Evolutionary conservation across 1,140 invertebrate species (phyloP).

Genomic region (Leptinotarsa lineolata): DNA sequence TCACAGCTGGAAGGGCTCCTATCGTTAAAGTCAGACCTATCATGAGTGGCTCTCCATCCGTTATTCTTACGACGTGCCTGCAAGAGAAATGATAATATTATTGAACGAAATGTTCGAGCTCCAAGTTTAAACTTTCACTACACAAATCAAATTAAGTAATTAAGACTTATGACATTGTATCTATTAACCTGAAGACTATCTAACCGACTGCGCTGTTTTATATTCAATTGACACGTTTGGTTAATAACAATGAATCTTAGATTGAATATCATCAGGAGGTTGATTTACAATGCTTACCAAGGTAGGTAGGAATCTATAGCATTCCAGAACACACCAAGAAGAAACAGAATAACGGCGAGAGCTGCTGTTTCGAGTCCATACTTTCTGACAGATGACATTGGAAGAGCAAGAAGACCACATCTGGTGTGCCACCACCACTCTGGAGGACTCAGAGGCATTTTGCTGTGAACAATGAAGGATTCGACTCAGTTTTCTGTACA

Average conservation of each 20-base stretch:
- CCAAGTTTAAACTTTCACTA: no score
- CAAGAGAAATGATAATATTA: neutral
- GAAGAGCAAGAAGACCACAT: slow-evolving; percentile 72
- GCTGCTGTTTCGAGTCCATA: slow-evolving; percentile 73
- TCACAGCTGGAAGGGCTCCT: slow-evolving; percentile 67
- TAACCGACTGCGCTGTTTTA: no score
- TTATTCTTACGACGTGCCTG: slow-evolving; percentile 65
- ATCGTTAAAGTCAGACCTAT: slow-evolving; percentile 70
- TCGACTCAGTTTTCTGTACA: neutral
- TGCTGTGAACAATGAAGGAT: slow-evolving; percentile 49
- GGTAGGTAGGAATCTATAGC: slow-evolving; percentile 76
- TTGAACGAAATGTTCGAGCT: no score
- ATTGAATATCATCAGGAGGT: neutral
- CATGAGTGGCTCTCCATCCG: slow-evolving; percentile 61
- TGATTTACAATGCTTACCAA: slow-evolving; percentile 57
- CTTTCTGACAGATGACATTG: slow-evolving; percentile 72
- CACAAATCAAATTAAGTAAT: no score
- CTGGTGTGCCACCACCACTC: slow-evolving; percentile 84
- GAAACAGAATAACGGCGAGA: slow-evolving; percentile 68
- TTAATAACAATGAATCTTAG: no score
- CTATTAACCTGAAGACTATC: no score
- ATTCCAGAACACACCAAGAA: slow-evolving; percentile 78
- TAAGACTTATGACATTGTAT: no score
- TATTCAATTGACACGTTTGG: no score
- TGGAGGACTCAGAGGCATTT: slow-evolving; percentile 75